A percentile compares a stretch with the other conserved stretches of the same genome.
Conservation (phyloP, 2,888 invertebrate species). For the Mesoligia furuncula region DNA sequence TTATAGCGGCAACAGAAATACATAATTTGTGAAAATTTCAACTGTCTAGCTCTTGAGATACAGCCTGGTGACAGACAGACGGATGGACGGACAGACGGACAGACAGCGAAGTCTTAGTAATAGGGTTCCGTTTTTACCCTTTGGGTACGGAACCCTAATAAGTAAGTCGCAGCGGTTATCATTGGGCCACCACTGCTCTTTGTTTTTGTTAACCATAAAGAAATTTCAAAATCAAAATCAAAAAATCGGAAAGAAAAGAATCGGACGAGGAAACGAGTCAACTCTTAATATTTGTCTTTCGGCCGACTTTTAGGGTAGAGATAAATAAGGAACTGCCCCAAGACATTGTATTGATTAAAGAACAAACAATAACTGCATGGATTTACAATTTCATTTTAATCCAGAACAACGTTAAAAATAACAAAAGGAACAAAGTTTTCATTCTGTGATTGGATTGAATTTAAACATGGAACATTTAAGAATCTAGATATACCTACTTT, state of each 20-base stretch:
- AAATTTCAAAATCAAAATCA: not conserved
- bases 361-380: not conserved
- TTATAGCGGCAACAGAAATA: too few species aligned
- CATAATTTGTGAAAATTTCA: too few species aligned
- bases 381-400: not conserved
- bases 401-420: not conserved
- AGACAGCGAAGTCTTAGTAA: too few species aligned
- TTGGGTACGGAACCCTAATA: too few species aligned
- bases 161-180: not conserved
- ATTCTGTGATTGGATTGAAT: not conserved
- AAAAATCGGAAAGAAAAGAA: conserved; percentile 35
- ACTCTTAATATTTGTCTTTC: not conserved
- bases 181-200: too few species aligned
- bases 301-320: not conserved
- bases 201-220: not conserved
- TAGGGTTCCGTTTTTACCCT: too few species aligned
- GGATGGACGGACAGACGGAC: too few species aligned
- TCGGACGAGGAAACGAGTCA: conserved; percentile 9
- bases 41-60: too few species aligned
- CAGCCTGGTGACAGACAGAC: too few species aligned
- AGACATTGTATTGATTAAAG: not conserved
- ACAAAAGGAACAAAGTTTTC: not conserved
- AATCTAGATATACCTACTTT: not conserved
- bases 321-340: not conserved
- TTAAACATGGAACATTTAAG: not conserved